A percentile compares a stretch with the other conserved stretches of the same genome.
These are phyloP conservation scores for Sinella curviseta DNA, from an alignment of 1,140 invertebrate genomes.

Conservation along the genomic window DNA sequence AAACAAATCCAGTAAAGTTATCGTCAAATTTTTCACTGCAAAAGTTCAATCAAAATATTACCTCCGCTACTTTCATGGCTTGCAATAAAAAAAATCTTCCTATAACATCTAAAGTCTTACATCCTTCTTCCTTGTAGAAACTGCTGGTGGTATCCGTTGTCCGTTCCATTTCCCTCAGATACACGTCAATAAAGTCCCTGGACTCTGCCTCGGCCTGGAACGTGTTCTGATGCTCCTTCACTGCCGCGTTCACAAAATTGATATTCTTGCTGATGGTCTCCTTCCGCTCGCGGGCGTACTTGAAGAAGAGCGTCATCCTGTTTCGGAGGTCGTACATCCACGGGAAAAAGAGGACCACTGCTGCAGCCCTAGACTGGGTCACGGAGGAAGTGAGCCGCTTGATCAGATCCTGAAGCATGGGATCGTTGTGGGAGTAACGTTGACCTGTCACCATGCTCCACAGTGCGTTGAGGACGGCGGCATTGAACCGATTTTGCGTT, in stretches of 20 bases:
- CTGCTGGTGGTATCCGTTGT: slow-evolving; percentile 22
- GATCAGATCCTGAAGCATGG: slow-evolving; percentile 21
- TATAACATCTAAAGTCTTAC: slow-evolving; percentile 17
- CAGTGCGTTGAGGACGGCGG: slow-evolving; percentile 39
- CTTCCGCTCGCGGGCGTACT: not conserved
- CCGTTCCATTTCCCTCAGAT: slow-evolving; percentile 31
- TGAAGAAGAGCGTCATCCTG: not conserved
- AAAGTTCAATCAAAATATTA: not conserved
- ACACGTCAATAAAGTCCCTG: slow-evolving; percentile 40
- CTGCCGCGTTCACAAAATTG: not conserved
- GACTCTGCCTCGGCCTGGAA: not conserved
- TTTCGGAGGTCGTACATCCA: slow-evolving; percentile 3
- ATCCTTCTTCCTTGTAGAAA: slow-evolving; percentile 40
- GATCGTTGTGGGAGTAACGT: slow-evolving; percentile 32
- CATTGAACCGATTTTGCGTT: slow-evolving; percentile 39
- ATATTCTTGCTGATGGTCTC: not conserved
- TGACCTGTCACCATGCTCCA: slow-evolving; percentile 40
- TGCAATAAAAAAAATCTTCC: not conserved
- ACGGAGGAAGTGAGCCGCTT: slow-evolving; percentile 36
- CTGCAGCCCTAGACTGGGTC: not conserved
- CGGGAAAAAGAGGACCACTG: not conserved
- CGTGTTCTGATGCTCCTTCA: slow-evolving; percentile 30
- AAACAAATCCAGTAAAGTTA: slow-evolving; percentile 3
- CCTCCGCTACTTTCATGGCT: not conserved
- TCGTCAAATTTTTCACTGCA: slow-evolving; percentile 4